Evolutionary conservation across 2,113 vertebrate genomes (phyloP), one percentile per base, ranked within the genome.

Genomic region (Emydura subglobosa): DNA sequence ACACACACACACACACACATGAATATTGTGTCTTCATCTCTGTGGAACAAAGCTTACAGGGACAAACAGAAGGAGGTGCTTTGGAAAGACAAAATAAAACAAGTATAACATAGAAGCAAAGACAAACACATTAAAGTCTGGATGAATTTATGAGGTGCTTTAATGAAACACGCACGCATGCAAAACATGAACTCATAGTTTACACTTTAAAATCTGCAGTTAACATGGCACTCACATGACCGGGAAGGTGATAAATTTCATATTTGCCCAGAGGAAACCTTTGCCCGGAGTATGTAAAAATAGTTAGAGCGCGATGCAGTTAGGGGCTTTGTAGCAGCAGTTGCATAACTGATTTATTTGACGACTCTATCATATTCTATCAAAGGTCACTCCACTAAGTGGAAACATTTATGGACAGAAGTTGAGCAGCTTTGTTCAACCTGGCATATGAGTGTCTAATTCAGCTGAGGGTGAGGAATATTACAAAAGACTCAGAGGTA

Each of bases 61-160:
- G 22, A 47, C 39, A 90, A 89, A 55, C 82, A 31, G 78, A 29
- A 42, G 0, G 31, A 90, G 61, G 82, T 10, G 61, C 82, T 90
- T 85, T 90, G 92, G 65, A 92, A 88, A 88, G 94, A 68, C 91
- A 94, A 92, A 51, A 80, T 89, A 68, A 68, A 16, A 68, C 25
- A 42, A 93, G 91, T 47, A 91, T 87, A 92, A 82, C 25, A 68
- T 12, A 1, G 95, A 68, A 87, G 96, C 87, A 6, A 91, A 93
- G 76, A 68, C 92, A 89, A 95, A 90, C 92, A 87, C 57, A 83
- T 96, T 93, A 96, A 97, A 93, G 92, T 95, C 94, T 94, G 89
- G 34, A 88, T 72, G 94, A 92, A 93, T 97, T 97, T 94, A 97
- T 39, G 92, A 78, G 95, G 89, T 82, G 22, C 91, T 95, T 85